phyloP scores from a whole-genome alignment of 1,140 invertebrate species.

The Drosophila lacteicornis region DNA sequence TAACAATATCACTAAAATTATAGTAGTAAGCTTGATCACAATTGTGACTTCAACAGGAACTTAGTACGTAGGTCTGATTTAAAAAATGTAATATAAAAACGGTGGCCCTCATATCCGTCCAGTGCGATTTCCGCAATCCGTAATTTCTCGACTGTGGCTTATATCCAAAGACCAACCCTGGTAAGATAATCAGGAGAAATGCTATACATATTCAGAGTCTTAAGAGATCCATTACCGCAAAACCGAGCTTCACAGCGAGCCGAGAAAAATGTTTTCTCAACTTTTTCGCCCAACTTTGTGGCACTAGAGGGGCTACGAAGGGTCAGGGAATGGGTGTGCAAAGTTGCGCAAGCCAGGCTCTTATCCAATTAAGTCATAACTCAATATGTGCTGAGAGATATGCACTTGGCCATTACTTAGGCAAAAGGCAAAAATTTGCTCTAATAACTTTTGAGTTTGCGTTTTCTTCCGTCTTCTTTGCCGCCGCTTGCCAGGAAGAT shows the following conservation, averaged over 20 bases:
- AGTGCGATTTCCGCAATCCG: neutral
- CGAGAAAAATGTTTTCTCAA: constrained; percentile 34
- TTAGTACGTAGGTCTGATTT: neutral
- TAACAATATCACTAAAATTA: too few relatives aligned
- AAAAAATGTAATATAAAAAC: neutral
- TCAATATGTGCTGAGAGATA: constrained; percentile 81
- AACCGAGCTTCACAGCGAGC: neutral
- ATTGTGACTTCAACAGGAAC: neutral
- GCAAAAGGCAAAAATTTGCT: constrained; percentile 75
- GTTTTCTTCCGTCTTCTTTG: constrained; percentile 62
- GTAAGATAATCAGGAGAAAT: neutral
- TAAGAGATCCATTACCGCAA: constrained; percentile 23
- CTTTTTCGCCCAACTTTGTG: constrained; percentile 28
- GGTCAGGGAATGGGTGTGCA: constrained; percentile 7
- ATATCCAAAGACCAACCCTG: neutral
- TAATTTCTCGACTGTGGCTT: too few relatives aligned
- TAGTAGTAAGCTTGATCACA: neutral
- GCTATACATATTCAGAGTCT: constrained; percentile 14
- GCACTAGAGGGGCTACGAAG: neutral
- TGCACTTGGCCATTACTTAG: constrained; percentile 79
- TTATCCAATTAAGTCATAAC: constrained; percentile 83
- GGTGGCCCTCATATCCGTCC: neutral
- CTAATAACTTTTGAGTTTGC: constrained; percentile 77
- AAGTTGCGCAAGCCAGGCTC: constrained; percentile 56
- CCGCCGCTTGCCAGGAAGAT: constrained; percentile 61